phyloP scores from a whole-genome alignment of 2,113 vertebrate genomes.

The Seriola dumerili region DNA sequence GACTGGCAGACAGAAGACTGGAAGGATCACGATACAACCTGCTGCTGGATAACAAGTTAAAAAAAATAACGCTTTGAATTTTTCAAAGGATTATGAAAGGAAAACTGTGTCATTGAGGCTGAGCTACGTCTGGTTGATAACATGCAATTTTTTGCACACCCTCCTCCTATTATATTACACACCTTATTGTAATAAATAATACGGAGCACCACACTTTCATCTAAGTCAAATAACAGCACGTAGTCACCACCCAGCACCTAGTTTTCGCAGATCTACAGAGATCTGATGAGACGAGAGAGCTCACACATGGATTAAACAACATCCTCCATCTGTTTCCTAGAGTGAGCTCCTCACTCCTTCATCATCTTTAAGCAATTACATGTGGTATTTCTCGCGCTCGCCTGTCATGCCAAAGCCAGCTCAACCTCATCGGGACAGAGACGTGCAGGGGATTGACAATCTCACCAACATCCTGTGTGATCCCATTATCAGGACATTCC shows the following conservation, averaged over 20 bases:
- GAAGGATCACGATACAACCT: neutral
- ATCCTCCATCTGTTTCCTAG: conserved; percentile 67
- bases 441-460: conserved; percentile 39
- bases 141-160: neutral
- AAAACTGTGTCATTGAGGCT: neutral
- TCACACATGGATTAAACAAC: conserved; percentile 48
- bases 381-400: conserved; percentile 43
- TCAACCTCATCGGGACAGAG: conserved; percentile 47
- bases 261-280: neutral
- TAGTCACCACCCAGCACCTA: neutral
- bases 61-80: neutral
- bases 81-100: neutral
- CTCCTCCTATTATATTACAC: neutral
- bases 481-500: conserved; percentile 53
- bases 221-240: neutral
- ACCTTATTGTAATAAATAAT: conserved; percentile 1
- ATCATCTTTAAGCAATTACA: conserved; percentile 72
- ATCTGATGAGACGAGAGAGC: conserved; percentile 42
- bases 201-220: neutral
- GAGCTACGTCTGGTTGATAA: neutral
- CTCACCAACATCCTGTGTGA: conserved; percentile 59
- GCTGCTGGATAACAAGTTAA: neutral
- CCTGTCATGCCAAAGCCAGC: conserved; percentile 54
- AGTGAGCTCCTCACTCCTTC: conserved; percentile 34
- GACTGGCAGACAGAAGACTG: neutral